A percentile compares a stretch with the other conserved stretches of the same genome.
Evolutionary conservation across 1,140 invertebrate genomes (phyloP).

Genomic region (Polypedilum vanderplanki): DNA sequence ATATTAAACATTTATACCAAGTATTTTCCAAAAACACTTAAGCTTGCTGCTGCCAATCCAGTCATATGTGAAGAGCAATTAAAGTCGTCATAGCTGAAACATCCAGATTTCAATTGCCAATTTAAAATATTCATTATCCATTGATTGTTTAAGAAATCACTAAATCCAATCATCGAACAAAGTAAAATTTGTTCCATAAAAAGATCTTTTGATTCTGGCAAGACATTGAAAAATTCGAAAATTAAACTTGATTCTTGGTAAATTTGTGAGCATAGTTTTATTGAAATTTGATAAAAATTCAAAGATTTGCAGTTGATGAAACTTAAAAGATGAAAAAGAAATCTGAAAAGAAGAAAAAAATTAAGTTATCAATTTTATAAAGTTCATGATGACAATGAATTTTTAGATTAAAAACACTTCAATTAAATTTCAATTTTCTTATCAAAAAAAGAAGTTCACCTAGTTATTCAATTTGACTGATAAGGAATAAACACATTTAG

Average conservation of each 20-base stretch:
- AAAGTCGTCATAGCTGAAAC: not conserved
- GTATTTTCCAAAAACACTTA: not conserved
- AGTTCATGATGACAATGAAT: too few species aligned
- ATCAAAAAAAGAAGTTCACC: too few species aligned
- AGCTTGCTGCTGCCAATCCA: not conserved
- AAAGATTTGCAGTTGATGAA: not conserved
- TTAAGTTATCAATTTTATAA: not conserved
- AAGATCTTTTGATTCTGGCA: not conserved
- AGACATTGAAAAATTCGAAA: not conserved
- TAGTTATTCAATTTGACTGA: too few species aligned
- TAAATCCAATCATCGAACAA: not conserved
- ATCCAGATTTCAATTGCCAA: not conserved
- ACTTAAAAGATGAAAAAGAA: not conserved
- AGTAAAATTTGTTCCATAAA: not conserved
- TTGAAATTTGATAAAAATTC: not conserved
- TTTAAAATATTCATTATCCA: not conserved
- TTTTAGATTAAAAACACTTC: too few species aligned
- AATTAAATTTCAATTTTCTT: too few species aligned
- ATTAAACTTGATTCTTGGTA: not conserved
- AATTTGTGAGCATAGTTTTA: not conserved
- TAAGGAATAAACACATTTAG: too few species aligned
- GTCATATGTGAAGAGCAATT: not conserved
- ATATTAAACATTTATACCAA: too few species aligned
- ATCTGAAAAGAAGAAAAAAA: not conserved
- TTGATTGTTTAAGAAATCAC: not conserved